Base-by-base conservation (phyloP, 2,113 vertebrate genomes). In the Scalopus aquaticus region DNA sequence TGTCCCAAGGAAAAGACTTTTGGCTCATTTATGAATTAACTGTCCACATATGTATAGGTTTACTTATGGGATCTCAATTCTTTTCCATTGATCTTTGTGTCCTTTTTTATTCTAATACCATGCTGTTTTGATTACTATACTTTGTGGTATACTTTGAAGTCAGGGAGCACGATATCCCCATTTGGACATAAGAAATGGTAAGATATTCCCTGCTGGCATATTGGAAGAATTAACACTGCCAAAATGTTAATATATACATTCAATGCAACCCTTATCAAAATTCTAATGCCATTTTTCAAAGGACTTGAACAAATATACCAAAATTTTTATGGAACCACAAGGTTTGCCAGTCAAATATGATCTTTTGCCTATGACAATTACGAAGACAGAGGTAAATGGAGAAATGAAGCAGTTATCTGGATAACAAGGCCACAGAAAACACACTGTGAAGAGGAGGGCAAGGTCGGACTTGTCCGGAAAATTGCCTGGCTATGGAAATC, bases 401-500 rank as follows among this genome's bases (percentile, higher is more conserved):
- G 32, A 83, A 82, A 67, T 24, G 37, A 83, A 74, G n/a, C 9
- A 1, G 10, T 70, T 74, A 70, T 42, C 30, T 77, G 22, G 28
- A 60, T 65, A 84, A 84, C 62, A 65, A 77, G n/a, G 64, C 70
- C 69, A 81, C 35, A 92, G 86, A 79, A 84, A 67, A 81, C 74
- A 70, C 32, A 46, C 3, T 20, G 46, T 67, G 32, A 82, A 13
- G 35, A 73, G 22, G 20, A 84, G 28, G 19, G 46, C 24, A n/a
- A 95, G 64, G 56, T 83, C 69, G 11, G 69, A 32, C 51, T 80
- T 58, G 32, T 54, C 51, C 83, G 65, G 72, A 88, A 90, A 80
- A 90, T 28, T 87, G 72, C 67, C 88, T 77, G 72, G 46, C 42
- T 93, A 16, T 64, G 32, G 85, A 90, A 90, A 94, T 76, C 85